phyloP scores from a whole-genome alignment of 2,888 invertebrate species.

The Clivina fossor region DNA sequence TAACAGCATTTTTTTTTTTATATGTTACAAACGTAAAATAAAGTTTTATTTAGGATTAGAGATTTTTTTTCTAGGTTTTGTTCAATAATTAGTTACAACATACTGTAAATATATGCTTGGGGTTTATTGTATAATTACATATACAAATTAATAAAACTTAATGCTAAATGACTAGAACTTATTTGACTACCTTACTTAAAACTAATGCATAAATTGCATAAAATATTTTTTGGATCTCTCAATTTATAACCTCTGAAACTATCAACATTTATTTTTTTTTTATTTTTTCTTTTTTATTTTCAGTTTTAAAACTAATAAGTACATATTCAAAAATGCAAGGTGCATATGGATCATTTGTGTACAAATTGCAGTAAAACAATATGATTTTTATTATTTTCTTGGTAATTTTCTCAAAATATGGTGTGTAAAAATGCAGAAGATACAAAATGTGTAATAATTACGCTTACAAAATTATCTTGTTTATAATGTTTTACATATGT shows the following conservation, averaged over 20 bases:
- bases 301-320: constrained; percentile 11
- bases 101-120: constrained; percentile 33
- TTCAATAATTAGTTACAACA: constrained; percentile 2
- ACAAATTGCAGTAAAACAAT: constrained; percentile 29
- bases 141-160: constrained; percentile 32
- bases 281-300: neutral
- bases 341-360: constrained; percentile 32
- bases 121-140: constrained; percentile 33
- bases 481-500: constrained; percentile 24
- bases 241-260: constrained; percentile 12
- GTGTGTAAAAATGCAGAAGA: constrained; percentile 24
- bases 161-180: constrained; percentile 19
- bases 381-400: no score
- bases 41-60: neutral
- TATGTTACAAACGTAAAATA: neutral
- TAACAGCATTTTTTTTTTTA: no score
- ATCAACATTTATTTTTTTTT: constrained; percentile 15
- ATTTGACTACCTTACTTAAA: constrained; percentile 4
- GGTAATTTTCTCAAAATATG: constrained; percentile 21
- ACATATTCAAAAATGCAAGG: constrained; percentile 4
- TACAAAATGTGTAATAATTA: constrained; percentile 28
- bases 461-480: constrained; percentile 26
- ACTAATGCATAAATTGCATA: constrained; percentile 22
- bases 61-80: neutral
- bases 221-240: constrained; percentile 20